phyloP scores from a whole-genome alignment of 2,113 vertebrate genomes.

The Hirundichthys speculiger region DNA sequence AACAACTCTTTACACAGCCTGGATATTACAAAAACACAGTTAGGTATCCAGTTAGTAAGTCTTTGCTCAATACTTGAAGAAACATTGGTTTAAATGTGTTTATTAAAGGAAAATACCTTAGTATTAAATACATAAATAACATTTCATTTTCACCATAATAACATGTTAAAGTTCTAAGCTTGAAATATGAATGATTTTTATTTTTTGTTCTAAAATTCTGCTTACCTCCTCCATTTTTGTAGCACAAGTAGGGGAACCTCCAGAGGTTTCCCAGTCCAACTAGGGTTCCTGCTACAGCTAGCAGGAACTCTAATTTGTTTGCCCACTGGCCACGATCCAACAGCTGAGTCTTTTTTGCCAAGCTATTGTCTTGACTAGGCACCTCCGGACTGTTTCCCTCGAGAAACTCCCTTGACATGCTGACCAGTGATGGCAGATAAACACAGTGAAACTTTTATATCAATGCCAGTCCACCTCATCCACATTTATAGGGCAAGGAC shows the following conservation, averaged over 20 bases:
- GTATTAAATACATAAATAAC: too few relatives aligned
- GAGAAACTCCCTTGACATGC: constrained; percentile 50
- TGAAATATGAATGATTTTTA: neutral
- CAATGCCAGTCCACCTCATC: neutral
- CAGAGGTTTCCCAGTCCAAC: constrained; percentile 74
- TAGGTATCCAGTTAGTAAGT: too few relatives aligned
- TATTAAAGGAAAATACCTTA: too few relatives aligned
- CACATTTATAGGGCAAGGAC: constrained; percentile 9
- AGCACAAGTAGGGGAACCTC: constrained; percentile 76
- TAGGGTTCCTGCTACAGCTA: constrained; percentile 71
- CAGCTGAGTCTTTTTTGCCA: constrained; percentile 60
- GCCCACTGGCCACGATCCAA: constrained; percentile 72
- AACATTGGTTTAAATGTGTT: too few relatives aligned
- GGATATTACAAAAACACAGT: too few relatives aligned
- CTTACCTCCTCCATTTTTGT: constrained; percentile 77
- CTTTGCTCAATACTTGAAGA: too few relatives aligned
- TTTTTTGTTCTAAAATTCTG: neutral
- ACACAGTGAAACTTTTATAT: neutral
- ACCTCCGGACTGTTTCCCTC: constrained; percentile 47
- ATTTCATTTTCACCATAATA: too few relatives aligned
- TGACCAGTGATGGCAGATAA: neutral
- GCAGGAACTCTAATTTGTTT: constrained; percentile 69
- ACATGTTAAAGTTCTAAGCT: too few relatives aligned
- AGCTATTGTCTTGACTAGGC: constrained; percentile 29
- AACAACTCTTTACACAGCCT: too few relatives aligned